These are phyloP conservation scores for Eurois occulta DNA, from an alignment of 2,888 invertebrate genomes.

Conservation along the genomic window DNA sequence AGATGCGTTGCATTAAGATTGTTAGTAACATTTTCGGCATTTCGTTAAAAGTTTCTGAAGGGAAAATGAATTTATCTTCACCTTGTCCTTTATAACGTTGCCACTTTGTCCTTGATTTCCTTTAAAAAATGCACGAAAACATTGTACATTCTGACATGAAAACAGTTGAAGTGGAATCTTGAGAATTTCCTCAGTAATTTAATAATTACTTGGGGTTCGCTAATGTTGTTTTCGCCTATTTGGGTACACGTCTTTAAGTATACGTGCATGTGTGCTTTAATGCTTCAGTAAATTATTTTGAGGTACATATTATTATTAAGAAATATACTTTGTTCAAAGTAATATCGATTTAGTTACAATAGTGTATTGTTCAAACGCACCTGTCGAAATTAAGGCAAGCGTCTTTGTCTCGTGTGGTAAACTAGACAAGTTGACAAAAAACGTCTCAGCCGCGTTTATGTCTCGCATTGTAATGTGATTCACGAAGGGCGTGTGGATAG, in stretches of 20 bases:
- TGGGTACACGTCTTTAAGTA: constrained; percentile 25
- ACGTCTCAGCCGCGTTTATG: constrained; percentile 14
- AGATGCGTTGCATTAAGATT: neutral
- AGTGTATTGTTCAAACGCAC: constrained; percentile 9
- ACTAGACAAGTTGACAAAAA: constrained; percentile 33
- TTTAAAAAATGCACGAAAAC: constrained; percentile 8
- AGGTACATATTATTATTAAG: constrained; percentile 21
- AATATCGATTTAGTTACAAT: constrained; percentile 22
- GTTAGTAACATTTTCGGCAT: constrained; percentile 9
- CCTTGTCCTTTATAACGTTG: constrained; percentile 25
- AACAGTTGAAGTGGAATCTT: constrained; percentile 35
- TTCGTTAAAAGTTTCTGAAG: neutral
- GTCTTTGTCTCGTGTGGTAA: constrained; percentile 17
- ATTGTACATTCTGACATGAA: constrained; percentile 39
- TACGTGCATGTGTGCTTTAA: constrained; percentile 10
- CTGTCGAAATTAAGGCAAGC: constrained; percentile 13
- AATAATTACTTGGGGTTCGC: constrained; percentile 36
- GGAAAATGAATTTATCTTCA: constrained; percentile 28
- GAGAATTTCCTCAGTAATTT: constrained; percentile 49
- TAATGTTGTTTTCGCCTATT: constrained; percentile 46
- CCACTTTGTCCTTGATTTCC: constrained; percentile 33
- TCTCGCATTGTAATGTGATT: constrained; percentile 53
- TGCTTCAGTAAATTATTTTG: constrained; percentile 30
- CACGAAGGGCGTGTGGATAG: constrained; percentile 62
- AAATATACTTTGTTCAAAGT: constrained; percentile 16